Base-by-base conservation (phyloP, 1,140 invertebrate species). In the Pogonomyrmex barbatus region DNA sequence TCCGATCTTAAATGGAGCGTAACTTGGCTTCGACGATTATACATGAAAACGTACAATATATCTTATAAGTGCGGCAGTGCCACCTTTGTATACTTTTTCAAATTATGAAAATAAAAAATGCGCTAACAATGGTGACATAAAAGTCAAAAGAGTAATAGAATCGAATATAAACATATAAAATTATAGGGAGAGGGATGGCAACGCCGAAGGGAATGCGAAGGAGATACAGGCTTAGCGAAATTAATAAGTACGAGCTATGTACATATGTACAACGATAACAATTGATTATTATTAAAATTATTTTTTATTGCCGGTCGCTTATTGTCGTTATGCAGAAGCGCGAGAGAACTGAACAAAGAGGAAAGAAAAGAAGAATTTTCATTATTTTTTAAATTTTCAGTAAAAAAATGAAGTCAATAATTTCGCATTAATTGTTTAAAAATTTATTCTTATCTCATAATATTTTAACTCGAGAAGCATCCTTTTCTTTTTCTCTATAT, bases 231-330 rank as follows among this genome's bases (percentile, higher is more conserved):
- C 94, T 94, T 94, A 94, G 91, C 90, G 91, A 93, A 94, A 93
- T 94, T 95, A 95, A 94, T 95, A 95, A 95, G 94, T 95, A 95
- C 94, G 92, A 92, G 92, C 92, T 95, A 95, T 95, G 91, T 95
- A 95, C 95, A 95, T 95, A 95, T 95, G 94, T 95, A 95, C 95
- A 95, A 93, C 90, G 92, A 94, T 93, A 94, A 93, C 90, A 91
- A 93, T 84, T 90, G 81, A 89, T 88, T 76, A 89, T 92, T 87
- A 90, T 92, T 92, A 91, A 89, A 91, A 91, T 92, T 92, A 89
- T 88, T 91, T 92, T 89, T 92, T 91, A 89, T 91, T 88, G 76
- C 90, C 88, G 62, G 86, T 91, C 87, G 87, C 83, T 92, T 93
- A 92, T 92, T 93, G 89, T 92, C 91, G 76, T 70, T 36, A 89